Base-by-base conservation (phyloP, 2,113 vertebrate genomes). In the Hippopotamus amphibius region DNA sequence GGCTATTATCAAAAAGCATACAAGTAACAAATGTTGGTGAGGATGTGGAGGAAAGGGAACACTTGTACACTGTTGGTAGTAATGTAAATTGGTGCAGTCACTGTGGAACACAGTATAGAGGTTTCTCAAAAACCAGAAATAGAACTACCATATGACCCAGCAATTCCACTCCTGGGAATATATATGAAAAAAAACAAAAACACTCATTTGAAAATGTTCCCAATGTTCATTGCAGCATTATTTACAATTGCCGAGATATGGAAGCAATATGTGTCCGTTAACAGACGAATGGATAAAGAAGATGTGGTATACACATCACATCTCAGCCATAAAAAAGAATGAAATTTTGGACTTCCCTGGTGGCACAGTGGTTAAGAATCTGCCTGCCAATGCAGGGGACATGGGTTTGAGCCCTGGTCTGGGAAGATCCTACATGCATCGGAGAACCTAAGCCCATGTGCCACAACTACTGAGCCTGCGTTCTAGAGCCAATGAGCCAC, bases 121-220 rank as follows among this genome's bases (percentile, higher is more conserved):
- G 10, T 22, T 53, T 76, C 72, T 48, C 15, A 76, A 17, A 17
- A 76, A 30, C 72, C 17, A 48, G 48, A 76, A 76, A 30, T 17
- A 30, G 72, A 30, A 48, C 72, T 76, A 10, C 43, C 72, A 76
- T 43, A 48, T 30, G 43, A 76, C 28, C 48, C 17, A 53, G 48
- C 9, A 79, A 79, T 79, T 14, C 48, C 28, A 33, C 48, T 53
- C 30, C 74, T 19, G 50, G 30, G 26, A 17, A 19, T 77, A 77
- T 33, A 77, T 50, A 0, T 4, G 37, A 6, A 55, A 0, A 72
- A 22, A 72, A 72, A 15, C 22, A 43, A 13, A 55, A 55, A 19
- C 46, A 33, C 74, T 50, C 33, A 77, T 50, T 48, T 6, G 10
- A 77, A 77, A 50, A 50, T 28, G 43, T 50, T 19, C 28, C 74